Base-by-base conservation (phyloP, 37 sponge, comb jelly and placozoan genomes). In the Aplysina aerophoba region DNA sequence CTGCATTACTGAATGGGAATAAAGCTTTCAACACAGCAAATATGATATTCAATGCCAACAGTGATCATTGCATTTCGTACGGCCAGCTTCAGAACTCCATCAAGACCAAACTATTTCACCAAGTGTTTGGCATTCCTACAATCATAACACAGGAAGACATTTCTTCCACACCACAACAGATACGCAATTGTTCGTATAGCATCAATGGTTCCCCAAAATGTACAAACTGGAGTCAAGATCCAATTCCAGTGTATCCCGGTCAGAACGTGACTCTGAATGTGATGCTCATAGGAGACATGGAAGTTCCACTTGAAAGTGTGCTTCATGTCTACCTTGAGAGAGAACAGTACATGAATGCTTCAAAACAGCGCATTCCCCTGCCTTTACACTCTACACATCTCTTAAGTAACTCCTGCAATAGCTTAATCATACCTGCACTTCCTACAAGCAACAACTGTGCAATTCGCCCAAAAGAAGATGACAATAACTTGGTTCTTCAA, bases 11-110 rank as follows among this genome's bases (percentile, higher is more conserved):
- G 28, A 0, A 69, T 6, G 34, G 71, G 6, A 69, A 69, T 35
- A 69, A 30, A 17, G 34, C 50, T 11, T 3, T 17, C 1, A 17
- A 69, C 4, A 1, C 33, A 28, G 71, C 33, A 34, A 30, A 17
- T 35, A 69, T 69, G 71, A 69, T 69, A 69, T 69, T 27, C 71
- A 69, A 69, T 27, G 34, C 35, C 34, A 69, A 69, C 71, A 69
- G 28, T 17, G 71, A 69, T 69, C 33, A 69, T 1, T 69, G 71
- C 34, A 11, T 12, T 0, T 31, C 30, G 34, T 11, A 44, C 3
- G 50, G 50, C 50, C 1, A 11, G 6, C 13, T 35, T 30, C 35
- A 69, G 17, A 4, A 1, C 30, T 17, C 33, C 6, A 6, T 44
- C 8, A 44, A 69, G 1, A 31, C 4, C 6, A 12, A 27, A 69